Percentiles rank a stretch among this genome's conserved stretches.
phyloP scores from a whole-genome alignment of 1,140 invertebrate genomes.

The Bombus vancouverensis region DNA sequence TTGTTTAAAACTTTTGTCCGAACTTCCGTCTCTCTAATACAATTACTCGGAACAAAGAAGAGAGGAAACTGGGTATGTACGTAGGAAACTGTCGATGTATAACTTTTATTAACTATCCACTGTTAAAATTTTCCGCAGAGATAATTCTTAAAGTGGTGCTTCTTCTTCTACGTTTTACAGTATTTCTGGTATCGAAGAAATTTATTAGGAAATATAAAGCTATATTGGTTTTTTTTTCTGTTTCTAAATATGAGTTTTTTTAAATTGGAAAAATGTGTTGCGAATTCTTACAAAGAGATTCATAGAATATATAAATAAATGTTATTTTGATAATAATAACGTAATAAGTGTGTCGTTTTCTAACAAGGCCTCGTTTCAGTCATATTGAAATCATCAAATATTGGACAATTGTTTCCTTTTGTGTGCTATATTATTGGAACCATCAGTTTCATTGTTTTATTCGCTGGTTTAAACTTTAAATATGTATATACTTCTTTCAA shows the following conservation, averaged over 20 bases:
- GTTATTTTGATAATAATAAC: neutral
- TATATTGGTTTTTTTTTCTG: neutral
- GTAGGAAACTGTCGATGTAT: neutral
- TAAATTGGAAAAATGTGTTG: neutral
- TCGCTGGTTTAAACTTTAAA: too few relatives aligned
- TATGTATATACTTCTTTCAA: neutral
- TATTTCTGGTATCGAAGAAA: neutral
- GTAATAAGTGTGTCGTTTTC: neutral
- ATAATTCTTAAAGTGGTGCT: too few relatives aligned
- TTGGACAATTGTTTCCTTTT: neutral
- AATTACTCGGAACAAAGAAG: slow-evolving; percentile 1
- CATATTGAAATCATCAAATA: too few relatives aligned
- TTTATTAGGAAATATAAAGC: neutral
- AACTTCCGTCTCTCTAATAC: neutral
- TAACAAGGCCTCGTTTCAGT: neutral
- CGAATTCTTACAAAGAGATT: neutral
- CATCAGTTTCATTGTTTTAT: too few relatives aligned
- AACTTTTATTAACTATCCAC: slow-evolving; percentile 1
- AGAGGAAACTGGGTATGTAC: neutral
- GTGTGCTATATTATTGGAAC: neutral
- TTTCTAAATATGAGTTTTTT: neutral
- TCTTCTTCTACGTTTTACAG: neutral
- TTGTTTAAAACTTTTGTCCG: slow-evolving; percentile 16
- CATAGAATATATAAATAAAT: neutral
- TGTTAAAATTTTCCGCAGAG: neutral